A percentile compares a stretch with the other conserved stretches of the same genome.
Evolutionary conservation across 2,888 invertebrate species (phyloP).

Genomic region (Dasysyrphus tricinctus): DNA sequence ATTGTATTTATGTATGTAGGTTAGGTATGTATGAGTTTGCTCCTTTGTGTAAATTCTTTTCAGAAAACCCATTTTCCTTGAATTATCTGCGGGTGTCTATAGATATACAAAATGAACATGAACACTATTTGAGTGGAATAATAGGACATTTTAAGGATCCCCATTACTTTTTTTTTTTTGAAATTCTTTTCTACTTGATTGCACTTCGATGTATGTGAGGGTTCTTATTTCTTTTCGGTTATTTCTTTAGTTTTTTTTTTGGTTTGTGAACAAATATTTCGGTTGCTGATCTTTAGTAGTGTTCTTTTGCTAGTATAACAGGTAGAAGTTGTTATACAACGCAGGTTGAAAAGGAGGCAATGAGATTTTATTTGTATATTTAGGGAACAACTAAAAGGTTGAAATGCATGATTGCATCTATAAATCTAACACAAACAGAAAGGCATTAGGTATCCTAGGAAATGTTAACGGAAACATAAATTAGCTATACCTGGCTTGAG

Average conservation of each 20-base stretch:
- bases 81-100: constrained; percentile 69
- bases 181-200: constrained; percentile 43
- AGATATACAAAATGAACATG: constrained; percentile 19
- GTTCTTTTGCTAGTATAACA: constrained; percentile 37
- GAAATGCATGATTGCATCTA: constrained; percentile 28
- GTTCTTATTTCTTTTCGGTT: constrained; percentile 25
- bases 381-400: background rate
- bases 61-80: constrained; percentile 61
- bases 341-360: constrained; percentile 7
- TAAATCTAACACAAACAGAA: constrained; percentile 2
- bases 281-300: constrained; percentile 33
- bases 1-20: background rate
- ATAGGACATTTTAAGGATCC: constrained; percentile 70
- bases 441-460: background rate
- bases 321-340: constrained; percentile 19
- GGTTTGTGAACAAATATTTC: constrained; percentile 35
- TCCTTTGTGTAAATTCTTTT: constrained; percentile 28
- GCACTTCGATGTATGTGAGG: constrained; percentile 41
- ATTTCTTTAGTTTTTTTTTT: constrained; percentile 1
- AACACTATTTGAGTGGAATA: constrained; percentile 44
- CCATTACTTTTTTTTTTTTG: constrained; percentile 60
- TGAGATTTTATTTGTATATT: background rate
- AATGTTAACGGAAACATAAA: background rate
- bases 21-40: constrained; percentile 6
- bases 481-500: background rate